Conservation (phyloP, 23 tunicate species). For the Aplidium turbinatum region DNA sequence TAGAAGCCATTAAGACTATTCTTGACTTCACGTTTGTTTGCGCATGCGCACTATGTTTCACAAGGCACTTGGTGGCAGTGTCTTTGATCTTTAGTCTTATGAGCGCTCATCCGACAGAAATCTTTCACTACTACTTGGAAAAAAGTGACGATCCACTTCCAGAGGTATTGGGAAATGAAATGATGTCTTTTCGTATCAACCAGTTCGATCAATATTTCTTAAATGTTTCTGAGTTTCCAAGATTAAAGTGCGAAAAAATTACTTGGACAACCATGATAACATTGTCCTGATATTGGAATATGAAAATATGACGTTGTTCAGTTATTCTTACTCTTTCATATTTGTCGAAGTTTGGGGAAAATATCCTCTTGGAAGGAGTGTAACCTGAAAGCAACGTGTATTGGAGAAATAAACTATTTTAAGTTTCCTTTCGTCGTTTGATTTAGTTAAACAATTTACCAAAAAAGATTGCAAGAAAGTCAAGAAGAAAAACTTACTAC, state of each 20-base stretch:
- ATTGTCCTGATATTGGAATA: not conserved
- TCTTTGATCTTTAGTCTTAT: slow-evolving; percentile 30
- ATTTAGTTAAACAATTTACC: not conserved
- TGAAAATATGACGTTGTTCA: not conserved
- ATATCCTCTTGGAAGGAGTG: too few relatives aligned
- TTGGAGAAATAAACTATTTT: too few relatives aligned
- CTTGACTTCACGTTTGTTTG: slow-evolving; percentile 17
- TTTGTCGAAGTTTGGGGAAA: too few relatives aligned
- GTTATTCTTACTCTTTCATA: not conserved
- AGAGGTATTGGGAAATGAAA: not conserved
- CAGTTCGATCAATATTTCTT: slow-evolving; percentile 38
- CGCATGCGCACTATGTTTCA: slow-evolving; percentile 20
- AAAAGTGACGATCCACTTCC: not conserved
- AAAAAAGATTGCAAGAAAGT: not conserved
- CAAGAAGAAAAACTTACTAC: too few relatives aligned
- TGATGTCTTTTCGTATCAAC: slow-evolving; percentile 28
- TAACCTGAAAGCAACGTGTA: too few relatives aligned
- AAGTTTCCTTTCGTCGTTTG: too few relatives aligned
- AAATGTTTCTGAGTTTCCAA: slow-evolving; percentile 27
- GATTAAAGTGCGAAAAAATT: slow-evolving; percentile 23
- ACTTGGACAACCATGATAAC: slow-evolving; percentile 49
- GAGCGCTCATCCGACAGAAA: slow-evolving; percentile 12
- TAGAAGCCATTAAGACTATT: not conserved
- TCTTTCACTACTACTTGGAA: not conserved
- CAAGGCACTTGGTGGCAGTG: slow-evolving; percentile 35